Conservation (phyloP, 2,888 invertebrate genomes). For the Acheta domesticus region DNA sequence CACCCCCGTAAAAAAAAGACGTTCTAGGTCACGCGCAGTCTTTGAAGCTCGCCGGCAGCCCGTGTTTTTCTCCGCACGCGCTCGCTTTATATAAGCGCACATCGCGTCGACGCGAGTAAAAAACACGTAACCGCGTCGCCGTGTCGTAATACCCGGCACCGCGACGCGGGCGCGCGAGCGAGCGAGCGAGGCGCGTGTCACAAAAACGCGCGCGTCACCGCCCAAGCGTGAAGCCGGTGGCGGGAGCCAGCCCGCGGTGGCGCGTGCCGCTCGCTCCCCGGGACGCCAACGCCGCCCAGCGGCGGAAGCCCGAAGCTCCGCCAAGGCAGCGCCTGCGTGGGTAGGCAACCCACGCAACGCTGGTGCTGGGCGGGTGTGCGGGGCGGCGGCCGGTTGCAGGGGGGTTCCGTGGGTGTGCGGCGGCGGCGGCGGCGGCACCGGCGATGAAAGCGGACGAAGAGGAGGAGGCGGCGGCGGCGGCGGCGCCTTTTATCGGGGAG, state of each 20-base stretch:
- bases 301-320: not conserved
- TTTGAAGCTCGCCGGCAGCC: too few relatives aligned
- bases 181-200: not conserved
- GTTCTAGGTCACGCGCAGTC: too few relatives aligned
- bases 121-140: not conserved
- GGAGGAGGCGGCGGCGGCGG: not conserved
- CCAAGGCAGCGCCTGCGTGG: not conserved
- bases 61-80: not conserved
- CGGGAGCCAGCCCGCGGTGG: not conserved
- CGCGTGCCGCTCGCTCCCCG: not conserved
- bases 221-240: constrained; percentile 18
- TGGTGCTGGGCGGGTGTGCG: not conserved
- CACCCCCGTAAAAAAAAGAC: too few relatives aligned
- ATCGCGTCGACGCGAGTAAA: not conserved
- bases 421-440: not conserved
- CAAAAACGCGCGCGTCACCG: constrained; percentile 7
- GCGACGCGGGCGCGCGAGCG: not conserved
- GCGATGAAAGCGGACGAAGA: not conserved
- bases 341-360: not conserved
- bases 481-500: not conserved
- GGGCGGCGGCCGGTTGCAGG: too few relatives aligned
- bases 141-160: not conserved
- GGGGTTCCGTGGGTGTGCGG: not conserved
- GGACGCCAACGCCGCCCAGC: not conserved
- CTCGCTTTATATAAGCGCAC: not conserved